Evolutionary conservation across 92 coral and sea anemone species (phyloP).

Genomic region (Phymanthus crucifer): DNA sequence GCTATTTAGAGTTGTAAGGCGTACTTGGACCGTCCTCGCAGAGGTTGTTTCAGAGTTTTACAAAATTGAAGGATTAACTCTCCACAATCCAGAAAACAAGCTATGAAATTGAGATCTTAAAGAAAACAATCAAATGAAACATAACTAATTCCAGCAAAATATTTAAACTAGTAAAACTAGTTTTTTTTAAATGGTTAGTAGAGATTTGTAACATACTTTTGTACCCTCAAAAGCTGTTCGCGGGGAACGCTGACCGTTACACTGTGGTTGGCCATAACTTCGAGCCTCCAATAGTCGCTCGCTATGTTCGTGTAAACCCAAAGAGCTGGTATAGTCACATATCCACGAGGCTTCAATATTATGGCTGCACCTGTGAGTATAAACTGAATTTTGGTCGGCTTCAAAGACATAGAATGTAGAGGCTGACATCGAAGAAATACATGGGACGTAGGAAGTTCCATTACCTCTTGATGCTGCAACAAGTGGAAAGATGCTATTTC

Average conservation of each 20-base stretch:
- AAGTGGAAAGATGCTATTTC: no score
- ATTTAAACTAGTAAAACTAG: not conserved
- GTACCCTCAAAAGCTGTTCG: constrained; percentile 4
- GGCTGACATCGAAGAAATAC: no score
- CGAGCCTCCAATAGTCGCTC: constrained; percentile 11
- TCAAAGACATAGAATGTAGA: not conserved
- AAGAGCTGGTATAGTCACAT: constrained; percentile 23
- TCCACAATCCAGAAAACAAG: no score
- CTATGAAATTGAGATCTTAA: no score
- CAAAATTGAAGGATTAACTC: not conserved
- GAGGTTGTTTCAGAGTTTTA: no score
- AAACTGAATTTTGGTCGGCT: not conserved
- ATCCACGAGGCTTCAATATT: constrained; percentile 27
- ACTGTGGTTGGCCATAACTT: constrained; percentile 27
- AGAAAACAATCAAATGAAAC: no score
- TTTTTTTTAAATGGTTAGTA: no score
- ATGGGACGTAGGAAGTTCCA: no score
- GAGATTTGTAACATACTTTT: not conserved
- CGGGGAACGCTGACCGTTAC: constrained; percentile 23
- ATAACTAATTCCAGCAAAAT: no score
- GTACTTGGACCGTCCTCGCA: no score
- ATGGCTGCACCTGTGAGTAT: constrained; percentile 26
- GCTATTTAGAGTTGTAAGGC: no score
- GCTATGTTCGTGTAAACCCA: constrained; percentile 20
- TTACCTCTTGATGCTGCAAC: no score